Evolutionary conservation across 2,113 vertebrate species (phyloP), one percentile per base, ranked within the genome.

Genomic region (Anser brachyrhynchus): DNA sequence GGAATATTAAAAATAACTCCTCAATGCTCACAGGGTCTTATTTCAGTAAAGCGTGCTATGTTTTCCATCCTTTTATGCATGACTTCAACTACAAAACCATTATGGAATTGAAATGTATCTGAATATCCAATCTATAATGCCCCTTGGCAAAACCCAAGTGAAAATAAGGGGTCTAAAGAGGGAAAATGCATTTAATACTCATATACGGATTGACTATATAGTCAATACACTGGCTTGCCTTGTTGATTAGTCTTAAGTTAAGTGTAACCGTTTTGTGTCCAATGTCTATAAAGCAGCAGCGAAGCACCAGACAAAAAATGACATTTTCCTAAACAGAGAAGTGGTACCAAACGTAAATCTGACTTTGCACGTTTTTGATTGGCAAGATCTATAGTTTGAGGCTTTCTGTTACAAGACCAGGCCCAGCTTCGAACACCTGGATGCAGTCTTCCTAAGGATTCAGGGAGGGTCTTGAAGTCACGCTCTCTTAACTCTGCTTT

Each of bases 1-100:
- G 20, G 70, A 89, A 89, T 92, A 85, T 92, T 95, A 92, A 96
- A 94, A 87, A 64, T 94, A 95, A 64, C 57, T 95, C 44, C 21
- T 71, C 52, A 81, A 3, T 86, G 75, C 81, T 76, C 89, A 39
- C n/a, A 46, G 74, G 67, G 39, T 55, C 67, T 80, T 70, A 52
- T 89, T 95, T 92, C 86, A 95, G 75, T 79, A 59, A 93, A 73
- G 54, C 0, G 0, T 64, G 66, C 33, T 73, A 6, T 3, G 1
- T 82, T 87, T 86, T 82, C 82, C 51, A 51, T 91, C 73, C 85
- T 84, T 95, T 90, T 90, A 85, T 92, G 79, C 78, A 71, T 84
- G 73, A 41, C 62, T 93, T 93, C 59, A 92, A 49, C 86, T 89
- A 80, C 72, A 83, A 92, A 95, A 90, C 70, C 64, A 14, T 67